Conservation (phyloP, 2,888 invertebrate genomes). For the Acleris sparsana region DNA sequence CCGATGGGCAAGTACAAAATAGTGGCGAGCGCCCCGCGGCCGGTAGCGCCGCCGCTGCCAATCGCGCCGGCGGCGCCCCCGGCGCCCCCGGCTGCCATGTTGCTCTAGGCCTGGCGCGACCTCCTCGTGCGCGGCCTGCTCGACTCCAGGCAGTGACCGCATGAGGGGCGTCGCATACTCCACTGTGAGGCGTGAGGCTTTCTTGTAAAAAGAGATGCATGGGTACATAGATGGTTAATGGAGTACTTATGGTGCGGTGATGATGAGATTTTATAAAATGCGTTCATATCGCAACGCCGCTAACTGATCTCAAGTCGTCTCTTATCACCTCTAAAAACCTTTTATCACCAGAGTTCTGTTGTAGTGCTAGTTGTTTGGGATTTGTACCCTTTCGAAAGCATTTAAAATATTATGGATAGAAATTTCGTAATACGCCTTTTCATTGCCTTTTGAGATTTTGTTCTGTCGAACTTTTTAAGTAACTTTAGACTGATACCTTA, state of each 20-base stretch:
- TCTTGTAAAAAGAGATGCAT: constrained; percentile 3
- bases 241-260: neutral
- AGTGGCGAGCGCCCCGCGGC: constrained; percentile 58
- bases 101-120: constrained; percentile 83
- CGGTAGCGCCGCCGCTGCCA: constrained; percentile 51
- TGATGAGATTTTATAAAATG: neutral
- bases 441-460: constrained; percentile 9
- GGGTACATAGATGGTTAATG: neutral
- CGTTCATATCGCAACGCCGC: too few relatives aligned
- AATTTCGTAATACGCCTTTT: too few relatives aligned
- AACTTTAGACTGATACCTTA: constrained; percentile 30
- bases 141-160: constrained; percentile 67
- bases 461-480: constrained; percentile 14
- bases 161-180: constrained; percentile 66
- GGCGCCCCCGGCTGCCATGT: constrained; percentile 71
- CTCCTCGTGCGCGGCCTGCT: constrained; percentile 78
- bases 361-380: too few relatives aligned
- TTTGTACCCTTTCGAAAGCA: too few relatives aligned
- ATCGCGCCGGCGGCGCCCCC: constrained; percentile 67
- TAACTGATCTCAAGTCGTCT: too few relatives aligned
- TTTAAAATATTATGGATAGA: too few relatives aligned
- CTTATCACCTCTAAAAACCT: too few relatives aligned
- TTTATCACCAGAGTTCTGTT: too few relatives aligned
- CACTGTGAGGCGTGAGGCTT: neutral
- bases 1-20: constrained; percentile 81